A percentile compares a stretch with the other conserved stretches of the same genome.
phyloP scores from a whole-genome alignment of 2,888 invertebrate genomes.

The Polyommatus icarus region DNA sequence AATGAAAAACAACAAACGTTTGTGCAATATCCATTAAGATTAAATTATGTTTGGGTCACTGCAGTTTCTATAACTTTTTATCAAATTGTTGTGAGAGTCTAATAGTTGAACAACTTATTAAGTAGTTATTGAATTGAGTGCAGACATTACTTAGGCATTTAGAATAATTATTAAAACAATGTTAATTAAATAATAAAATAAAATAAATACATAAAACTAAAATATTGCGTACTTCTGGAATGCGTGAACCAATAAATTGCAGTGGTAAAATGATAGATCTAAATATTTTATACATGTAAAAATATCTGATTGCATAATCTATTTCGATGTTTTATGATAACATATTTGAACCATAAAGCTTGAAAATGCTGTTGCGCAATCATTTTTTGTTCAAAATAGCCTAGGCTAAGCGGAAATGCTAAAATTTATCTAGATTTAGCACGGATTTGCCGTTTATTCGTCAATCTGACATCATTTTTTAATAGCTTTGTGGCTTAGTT shows the following conservation, averaged over 20 bases:
- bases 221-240: not conserved
- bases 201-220: no score
- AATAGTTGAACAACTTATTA: no score
- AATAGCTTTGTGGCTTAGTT: no score
- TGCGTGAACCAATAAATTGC: not conserved
- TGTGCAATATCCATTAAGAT: not conserved
- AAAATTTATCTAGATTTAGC: slow-evolving; percentile 10
- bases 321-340: not conserved
- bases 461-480: not conserved
- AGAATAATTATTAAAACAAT: no score
- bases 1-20: not conserved
- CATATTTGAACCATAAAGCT: slow-evolving; percentile 5
- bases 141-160: no score
- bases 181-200: no score
- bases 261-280: not conserved
- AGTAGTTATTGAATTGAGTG: no score
- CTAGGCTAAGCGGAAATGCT: not conserved
- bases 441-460: not conserved
- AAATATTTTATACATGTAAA: not conserved
- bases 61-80: not conserved
- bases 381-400: not conserved
- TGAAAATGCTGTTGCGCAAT: not conserved
- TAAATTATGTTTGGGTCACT: not conserved
- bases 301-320: not conserved
- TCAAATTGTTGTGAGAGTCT: not conserved